Evolutionary conservation across 2,888 invertebrate species (phyloP), one percentile per base, ranked within the genome.

Genomic region (Protonemura montana): DNA sequence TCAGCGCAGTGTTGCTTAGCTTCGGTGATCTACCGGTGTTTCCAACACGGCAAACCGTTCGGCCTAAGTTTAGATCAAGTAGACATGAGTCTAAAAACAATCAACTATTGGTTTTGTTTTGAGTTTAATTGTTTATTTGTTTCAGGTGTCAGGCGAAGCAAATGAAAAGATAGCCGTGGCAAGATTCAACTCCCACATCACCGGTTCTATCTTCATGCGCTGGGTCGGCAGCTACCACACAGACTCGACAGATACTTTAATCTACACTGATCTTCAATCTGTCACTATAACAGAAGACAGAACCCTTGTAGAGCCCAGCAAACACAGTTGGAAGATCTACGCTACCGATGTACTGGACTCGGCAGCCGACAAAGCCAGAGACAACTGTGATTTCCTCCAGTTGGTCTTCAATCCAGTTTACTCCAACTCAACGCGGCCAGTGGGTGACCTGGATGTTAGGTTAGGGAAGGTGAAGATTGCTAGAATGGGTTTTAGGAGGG

Each of bases 291-390:
- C 91, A 88, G 93, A 86, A 90, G 90, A 85, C 89, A 59, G 1
- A 59, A 89, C 41, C 88, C 90, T 30, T 88, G n/a, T n/a, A n/a
- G 90, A 25, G 27, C n/a, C 29, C 82, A 96, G 97, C 0, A 94
- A 95, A 90, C 97, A 98, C 90, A 94, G 94, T 86, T 98, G 98
- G 98, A 97, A 97, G 90, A 94, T 98, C 86, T 97, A 95, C 90
- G 96, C 96, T 27, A 98, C 98, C 0, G 98, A 98, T 90, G 96
- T 97, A 88, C 94, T 97, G 81, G 96, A 97, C 89, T 93, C 95
- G 0, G 95, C 94, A 88, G 93, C 88, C 92, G 95, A 95, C 85
- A 93, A 94, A 87, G 93, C 94, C 21, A 95, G 95, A 88, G 94
- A 95, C 85, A 95, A 96, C 89, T 98, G 98, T 90, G 96, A 98